Evolutionary conservation across 2,888 invertebrate species (phyloP), one percentile per base, ranked within the genome.

Genomic region (Andrena fulva): DNA sequence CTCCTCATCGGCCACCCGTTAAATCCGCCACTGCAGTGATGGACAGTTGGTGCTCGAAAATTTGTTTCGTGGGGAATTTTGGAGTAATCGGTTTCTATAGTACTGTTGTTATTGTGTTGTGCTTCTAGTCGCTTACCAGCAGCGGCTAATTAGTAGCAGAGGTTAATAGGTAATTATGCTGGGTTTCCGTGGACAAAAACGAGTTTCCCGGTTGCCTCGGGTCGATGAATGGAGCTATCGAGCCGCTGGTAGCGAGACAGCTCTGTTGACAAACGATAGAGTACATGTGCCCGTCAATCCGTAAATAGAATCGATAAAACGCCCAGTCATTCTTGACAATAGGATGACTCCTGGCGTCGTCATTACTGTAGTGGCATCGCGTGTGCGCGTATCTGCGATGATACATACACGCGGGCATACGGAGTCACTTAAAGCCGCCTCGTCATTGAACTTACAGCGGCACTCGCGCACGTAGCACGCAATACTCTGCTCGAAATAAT

Each of bases 231-330:
- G 87, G 79, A 88, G 82, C 71, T 70, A 77, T 85, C 76, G 81
- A 75, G 33, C 20, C 66, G 59, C 56, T 59, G 59, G 75, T 81
- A 78, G 82, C 69, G 63, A 70, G 78, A 80, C 68, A 73, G 67
- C 70, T 75, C 63, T 72, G 80, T 88, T 87, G 84, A 89, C 88
- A 84, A 84, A 88, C 84, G 85, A 84, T 77, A 84, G 72, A 68
- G 64, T 67, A 72, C 69, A 77, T 64, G 42, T 67, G 77, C 80
- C 73, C 79, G 82, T 86, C 85, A 71, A 76, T 69, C 80, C 76
- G 70, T 82, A 84, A 84, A 84, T 80, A 79, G 85, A 85, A 88
- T 87, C 83, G 87, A 88, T 89, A 85, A 89, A 89, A 78, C 68
- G 89, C 80, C 80, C 60, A 77, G 87, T 90, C 89, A 90, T 82